Evolutionary conservation across 2,888 invertebrate species (phyloP), one percentile per base, ranked within the genome.

Genomic region (Serrognathus titanus): DNA sequence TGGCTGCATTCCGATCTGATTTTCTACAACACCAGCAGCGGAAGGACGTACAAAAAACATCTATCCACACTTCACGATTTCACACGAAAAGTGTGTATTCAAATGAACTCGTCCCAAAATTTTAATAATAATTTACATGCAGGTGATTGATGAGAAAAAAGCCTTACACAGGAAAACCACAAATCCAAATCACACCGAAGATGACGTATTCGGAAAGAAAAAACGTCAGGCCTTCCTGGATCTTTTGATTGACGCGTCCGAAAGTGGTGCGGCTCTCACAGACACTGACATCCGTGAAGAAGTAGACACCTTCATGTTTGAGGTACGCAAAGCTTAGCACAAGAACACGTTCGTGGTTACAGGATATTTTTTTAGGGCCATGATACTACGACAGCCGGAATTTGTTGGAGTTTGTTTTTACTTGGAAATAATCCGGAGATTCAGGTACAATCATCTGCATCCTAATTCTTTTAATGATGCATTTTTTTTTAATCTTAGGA

Each of bases 401-500:
- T 51, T 31, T 51, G 71, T 54, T 76, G 73, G 71, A 68, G 71
- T 3, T 63, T 78, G 8, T 71, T 74, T 58, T 66, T 74, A 7
- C 62, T 78, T 11, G 76, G 75, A 52, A 71, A 70, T 51, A 57
- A 77, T 62, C 75, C 72, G 16, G 71, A 75, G 53, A 58, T 72
- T 57, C 75, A 76, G 69, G 77, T 75, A 67, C 13, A 16, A 16
- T 16, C 16, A 16, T 16, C 16, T 6, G 41, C 38, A 38, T 41
- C n/a, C 51, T 20, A 20, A 20, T 12, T 50, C 11, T 20, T 38
- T n/a, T 49, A 40, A 12, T 6, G 6, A 40, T 5, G 11, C 7
- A 11, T 10, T n/a, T n/a, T n/a, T n/a, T n/a, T 4, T 39, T 55
- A 52, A 10, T 12, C 5, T 20, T 13, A 71, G 66, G 66, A 69